Conservation (phyloP, 2,797 vertebrate species). For the Myripristis murdjan region DNA sequence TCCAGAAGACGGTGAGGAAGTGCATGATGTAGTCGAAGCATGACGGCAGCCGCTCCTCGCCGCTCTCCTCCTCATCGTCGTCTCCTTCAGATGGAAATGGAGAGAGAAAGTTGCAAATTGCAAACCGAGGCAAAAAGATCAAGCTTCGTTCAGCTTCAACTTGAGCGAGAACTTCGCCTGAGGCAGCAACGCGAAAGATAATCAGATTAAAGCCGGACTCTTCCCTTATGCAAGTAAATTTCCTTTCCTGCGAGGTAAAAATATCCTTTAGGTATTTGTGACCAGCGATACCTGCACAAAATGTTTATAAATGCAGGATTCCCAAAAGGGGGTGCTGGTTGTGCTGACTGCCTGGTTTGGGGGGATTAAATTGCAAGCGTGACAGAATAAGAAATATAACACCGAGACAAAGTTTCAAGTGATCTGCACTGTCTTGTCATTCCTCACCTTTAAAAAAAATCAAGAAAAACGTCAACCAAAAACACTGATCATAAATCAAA, state of each 20-base stretch:
- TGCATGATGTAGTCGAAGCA: constrained; percentile 95
- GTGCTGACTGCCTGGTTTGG: too few species aligned
- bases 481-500: constrained; percentile 45
- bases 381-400: constrained; percentile 4
- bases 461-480: constrained; percentile 15
- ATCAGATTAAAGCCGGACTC: too few species aligned
- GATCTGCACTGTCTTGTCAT: constrained; percentile 14
- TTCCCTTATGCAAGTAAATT: too few species aligned
- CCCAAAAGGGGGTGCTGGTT: too few species aligned
- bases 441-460: constrained; percentile 12
- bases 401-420: background rate
- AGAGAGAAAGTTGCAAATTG: too few species aligned
- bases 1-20: constrained; percentile 93
- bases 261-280: too few species aligned
- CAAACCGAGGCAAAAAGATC: too few species aligned
- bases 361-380: constrained; percentile 6
- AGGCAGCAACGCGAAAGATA: too few species aligned
- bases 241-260: too few species aligned
- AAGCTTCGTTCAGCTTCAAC: too few species aligned
- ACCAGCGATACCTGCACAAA: background rate
- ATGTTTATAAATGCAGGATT: background rate
- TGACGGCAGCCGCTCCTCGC: constrained; percentile 90
- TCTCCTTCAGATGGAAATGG: constrained; percentile 80
- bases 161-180: too few species aligned
- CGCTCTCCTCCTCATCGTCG: constrained; percentile 90